Conservation (phyloP, 1,140 invertebrate species). For the Drosophila kohkoa region DNA sequence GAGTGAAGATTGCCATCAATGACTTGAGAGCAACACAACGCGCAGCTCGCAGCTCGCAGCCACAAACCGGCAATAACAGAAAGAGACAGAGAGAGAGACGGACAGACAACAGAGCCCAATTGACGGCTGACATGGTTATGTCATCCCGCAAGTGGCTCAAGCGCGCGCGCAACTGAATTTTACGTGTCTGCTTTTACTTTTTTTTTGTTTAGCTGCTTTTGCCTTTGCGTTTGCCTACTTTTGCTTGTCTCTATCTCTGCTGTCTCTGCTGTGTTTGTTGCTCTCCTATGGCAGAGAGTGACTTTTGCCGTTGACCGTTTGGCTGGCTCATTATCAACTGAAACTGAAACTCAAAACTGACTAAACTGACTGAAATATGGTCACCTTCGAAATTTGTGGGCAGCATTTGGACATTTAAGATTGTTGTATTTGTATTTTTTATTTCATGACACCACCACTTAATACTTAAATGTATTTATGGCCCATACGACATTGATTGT, state of each 20-base stretch:
- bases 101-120: not conserved
- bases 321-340: not conserved
- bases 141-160: constrained; percentile 43
- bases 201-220: constrained; percentile 3
- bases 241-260: no score
- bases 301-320: not conserved
- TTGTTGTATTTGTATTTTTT: not conserved
- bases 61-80: constrained; percentile 42
- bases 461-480: not conserved
- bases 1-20: constrained; percentile 37
- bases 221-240: no score
- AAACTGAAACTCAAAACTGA: not conserved
- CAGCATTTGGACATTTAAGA: not conserved
- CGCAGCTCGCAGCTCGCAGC: constrained; percentile 5
- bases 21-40: not conserved
- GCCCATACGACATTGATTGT: constrained; percentile 17
- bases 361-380: not conserved
- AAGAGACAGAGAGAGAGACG: not conserved
- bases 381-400: not conserved
- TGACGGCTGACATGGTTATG: constrained; percentile 47
- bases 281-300: not conserved
- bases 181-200: constrained; percentile 50
- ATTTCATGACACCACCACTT: not conserved
- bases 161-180: constrained; percentile 26
- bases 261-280: not conserved